These are phyloP conservation scores for Nyctibius bracteatus DNA, from an alignment of 2,113 vertebrate species.

Conservation along the genomic window DNA sequence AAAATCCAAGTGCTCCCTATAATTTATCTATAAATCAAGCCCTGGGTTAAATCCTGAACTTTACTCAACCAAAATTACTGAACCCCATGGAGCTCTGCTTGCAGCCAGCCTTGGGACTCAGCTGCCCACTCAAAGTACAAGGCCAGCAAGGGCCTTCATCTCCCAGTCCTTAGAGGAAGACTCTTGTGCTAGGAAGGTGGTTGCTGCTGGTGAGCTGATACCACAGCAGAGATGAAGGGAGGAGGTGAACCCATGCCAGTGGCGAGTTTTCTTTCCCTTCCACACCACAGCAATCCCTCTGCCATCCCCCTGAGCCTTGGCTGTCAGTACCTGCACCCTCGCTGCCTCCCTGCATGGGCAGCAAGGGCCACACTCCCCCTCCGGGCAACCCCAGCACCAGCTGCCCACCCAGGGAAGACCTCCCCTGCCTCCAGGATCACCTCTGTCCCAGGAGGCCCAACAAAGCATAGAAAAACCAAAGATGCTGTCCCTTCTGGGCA, in stretches of 20 bases:
- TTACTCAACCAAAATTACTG: not conserved
- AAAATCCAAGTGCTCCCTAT: not conserved
- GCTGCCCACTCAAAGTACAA: not conserved
- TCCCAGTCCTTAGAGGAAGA: not conserved
- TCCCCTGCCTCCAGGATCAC: not conserved
- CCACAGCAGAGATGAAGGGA: not conserved
- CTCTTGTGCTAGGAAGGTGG: not conserved
- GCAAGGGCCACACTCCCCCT: accelerated
- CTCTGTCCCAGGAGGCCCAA: not conserved
- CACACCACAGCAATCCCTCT: accelerated
- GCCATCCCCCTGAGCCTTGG: not conserved
- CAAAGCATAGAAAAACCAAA: accelerated
- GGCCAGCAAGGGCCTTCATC: not conserved
- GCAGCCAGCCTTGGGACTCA: not conserved
- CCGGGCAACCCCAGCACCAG: not conserved
- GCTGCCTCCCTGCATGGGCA: accelerated
- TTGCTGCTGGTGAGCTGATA: not conserved
- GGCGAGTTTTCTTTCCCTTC: not conserved
- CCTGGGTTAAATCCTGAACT: accelerated
- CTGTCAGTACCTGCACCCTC: not conserved
- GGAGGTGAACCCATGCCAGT: accelerated
- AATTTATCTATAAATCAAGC: not conserved
- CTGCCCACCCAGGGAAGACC: not conserved
- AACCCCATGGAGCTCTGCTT: not conserved
- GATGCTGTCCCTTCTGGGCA: not conserved